Evolutionary conservation across 1,140 invertebrate species (phyloP), one percentile per base, ranked within the genome.

Genomic region (Anoplolepis gracilipes): DNA sequence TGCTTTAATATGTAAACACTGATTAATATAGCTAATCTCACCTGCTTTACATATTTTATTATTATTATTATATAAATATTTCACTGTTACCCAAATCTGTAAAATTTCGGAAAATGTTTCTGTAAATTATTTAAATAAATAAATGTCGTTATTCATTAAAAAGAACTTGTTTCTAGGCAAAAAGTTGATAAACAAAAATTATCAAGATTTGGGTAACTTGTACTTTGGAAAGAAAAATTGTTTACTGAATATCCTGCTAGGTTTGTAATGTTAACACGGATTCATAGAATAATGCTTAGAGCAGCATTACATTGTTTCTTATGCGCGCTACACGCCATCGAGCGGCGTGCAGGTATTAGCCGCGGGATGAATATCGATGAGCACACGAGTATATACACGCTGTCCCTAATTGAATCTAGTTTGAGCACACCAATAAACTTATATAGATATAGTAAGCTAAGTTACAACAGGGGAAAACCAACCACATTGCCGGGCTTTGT

Each of bases 381-480:
- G 57, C 81, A 77, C 72, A 49, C n/a, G 67, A 72, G 72, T 84
- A 84, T 84, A 84, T 77, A 76, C 81, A 84, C 46, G 70, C 11
- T 84, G 72, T 84, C 42, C 72, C 81, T 84, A 84, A 84, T 84
- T 84, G 81, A 84, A 84, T 84, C 72, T 84, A 84, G 81, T 84
- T 77, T n/a, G 59, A 64, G 61, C 42, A 64, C 57, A 67, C 72
- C 36, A 59, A 77, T 84, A 77, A 84, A 84, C 59, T 77, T 84
- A 64, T 46, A 72, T 53, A 69, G 75, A 72, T 82, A 82, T 81
- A 72, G 49, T 33, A 57, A 8, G 46, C 25, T 57, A 81, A 82
- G 36, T 13, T 16, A 11, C 28, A 25, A 42, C 62, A 30, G 53
- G 33, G 30, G 28, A 67, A 25, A 61, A 70, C 36, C 25, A 30